phyloP scores from a whole-genome alignment of 2,797 vertebrate species.

The Phrynocephalus vlangalii region DNA sequence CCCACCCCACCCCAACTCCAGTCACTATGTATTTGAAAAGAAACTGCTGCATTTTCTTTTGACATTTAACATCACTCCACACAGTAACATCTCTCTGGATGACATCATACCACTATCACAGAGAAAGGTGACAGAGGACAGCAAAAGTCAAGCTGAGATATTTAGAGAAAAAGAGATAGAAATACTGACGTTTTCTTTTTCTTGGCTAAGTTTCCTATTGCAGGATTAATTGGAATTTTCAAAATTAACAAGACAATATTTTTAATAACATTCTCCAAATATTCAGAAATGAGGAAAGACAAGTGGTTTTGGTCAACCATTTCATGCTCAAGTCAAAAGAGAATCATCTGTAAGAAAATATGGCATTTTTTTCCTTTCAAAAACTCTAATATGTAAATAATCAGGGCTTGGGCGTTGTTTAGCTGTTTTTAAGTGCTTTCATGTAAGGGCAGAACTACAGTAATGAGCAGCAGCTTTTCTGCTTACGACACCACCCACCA shows the following conservation, averaged over 20 bases:
- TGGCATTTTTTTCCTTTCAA: neutral
- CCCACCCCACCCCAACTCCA: constrained; percentile 10
- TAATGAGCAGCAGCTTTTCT: neutral
- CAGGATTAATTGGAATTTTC: constrained; percentile 47
- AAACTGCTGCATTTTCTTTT: constrained; percentile 71
- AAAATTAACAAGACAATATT: constrained; percentile 65
- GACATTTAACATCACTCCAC: constrained; percentile 71
- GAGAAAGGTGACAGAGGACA: constrained; percentile 70
- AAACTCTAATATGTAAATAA: neutral
- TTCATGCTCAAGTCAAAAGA: constrained; percentile 45
- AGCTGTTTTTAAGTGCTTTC: neutral
- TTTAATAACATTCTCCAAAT: constrained; percentile 55
- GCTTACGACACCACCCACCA: neutral
- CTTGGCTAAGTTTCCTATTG: constrained; percentile 60
- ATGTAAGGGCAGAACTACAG: neutral
- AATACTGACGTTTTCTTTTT: constrained; percentile 58
- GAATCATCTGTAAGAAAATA: constrained; percentile 8
- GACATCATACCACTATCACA: constrained; percentile 67
- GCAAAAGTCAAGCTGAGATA: constrained; percentile 65
- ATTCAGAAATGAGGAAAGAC: constrained; percentile 53
- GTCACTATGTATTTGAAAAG: constrained; percentile 60
- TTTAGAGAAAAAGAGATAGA: constrained; percentile 55
- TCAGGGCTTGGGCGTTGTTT: neutral
- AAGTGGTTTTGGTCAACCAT: constrained; percentile 25
- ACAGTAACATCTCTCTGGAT: constrained; percentile 58